These are phyloP conservation scores for Mionectes macconnelli DNA, from an alignment of 2,113 vertebrate genomes.

Conservation along the genomic window DNA sequence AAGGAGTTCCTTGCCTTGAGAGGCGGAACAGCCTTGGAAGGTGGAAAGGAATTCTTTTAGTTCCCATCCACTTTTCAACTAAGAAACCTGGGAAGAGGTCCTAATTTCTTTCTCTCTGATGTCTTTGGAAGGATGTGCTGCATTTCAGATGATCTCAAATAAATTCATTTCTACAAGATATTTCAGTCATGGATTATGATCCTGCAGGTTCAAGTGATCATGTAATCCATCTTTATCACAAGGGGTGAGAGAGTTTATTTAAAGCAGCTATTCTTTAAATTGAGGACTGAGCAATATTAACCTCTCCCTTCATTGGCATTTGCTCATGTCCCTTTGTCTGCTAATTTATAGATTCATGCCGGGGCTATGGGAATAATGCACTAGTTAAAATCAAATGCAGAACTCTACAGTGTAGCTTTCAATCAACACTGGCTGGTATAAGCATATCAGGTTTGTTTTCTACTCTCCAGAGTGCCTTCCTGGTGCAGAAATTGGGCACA, in stretches of 20 bases:
- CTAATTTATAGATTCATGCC: background rate
- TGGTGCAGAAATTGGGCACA: background rate
- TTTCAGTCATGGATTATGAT: background rate
- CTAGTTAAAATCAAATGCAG: background rate
- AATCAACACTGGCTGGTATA: background rate
- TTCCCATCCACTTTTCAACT: background rate
- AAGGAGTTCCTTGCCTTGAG: background rate
- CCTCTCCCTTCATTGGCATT: background rate
- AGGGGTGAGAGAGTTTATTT: background rate
- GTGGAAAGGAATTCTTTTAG: background rate
- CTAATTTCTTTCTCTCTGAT: background rate
- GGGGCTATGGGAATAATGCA: background rate
- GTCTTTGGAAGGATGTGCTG: background rate
- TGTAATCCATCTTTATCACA: background rate
- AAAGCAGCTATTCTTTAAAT: background rate
- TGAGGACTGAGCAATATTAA: background rate
- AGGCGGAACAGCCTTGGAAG: background rate
- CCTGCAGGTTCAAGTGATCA: background rate
- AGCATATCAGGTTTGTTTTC: background rate
- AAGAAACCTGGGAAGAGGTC: background rate
- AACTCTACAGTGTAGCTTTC: background rate
- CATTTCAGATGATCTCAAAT: background rate
- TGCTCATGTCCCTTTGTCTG: background rate
- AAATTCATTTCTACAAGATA: background rate
- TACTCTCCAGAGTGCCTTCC: background rate